Percentiles rank a stretch among this genome's conserved stretches.
Evolutionary conservation across 2,888 invertebrate genomes (phyloP).

Genomic region (Drosophila anomalata): DNA sequence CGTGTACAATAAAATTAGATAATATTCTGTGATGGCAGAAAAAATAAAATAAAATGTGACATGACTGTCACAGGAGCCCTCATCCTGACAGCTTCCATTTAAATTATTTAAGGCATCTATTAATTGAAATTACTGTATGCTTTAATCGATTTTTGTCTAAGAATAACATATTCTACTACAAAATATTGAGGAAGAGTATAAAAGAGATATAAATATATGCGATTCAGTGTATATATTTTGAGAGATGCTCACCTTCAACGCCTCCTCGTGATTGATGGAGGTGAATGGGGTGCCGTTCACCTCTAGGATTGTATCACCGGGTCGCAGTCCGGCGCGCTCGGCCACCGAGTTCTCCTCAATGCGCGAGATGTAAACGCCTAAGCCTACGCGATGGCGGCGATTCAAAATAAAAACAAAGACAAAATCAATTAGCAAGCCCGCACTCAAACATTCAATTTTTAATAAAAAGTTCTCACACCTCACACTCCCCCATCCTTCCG

Average conservation of each 20-base stretch:
- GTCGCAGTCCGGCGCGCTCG: conserved; percentile 93
- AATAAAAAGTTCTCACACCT: conserved; percentile 54
- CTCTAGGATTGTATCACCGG: conserved; percentile 97
- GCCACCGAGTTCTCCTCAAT: conserved; percentile 96
- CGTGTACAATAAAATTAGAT: conserved; percentile 72
- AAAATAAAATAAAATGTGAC: too few species aligned
- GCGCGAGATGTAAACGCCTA: conserved; percentile 95
- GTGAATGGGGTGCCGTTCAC: conserved; percentile 97
- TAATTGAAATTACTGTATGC: conserved; percentile 41
- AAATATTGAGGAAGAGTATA: conserved; percentile 33
- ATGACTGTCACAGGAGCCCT: conserved; percentile 30
- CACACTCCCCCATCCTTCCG: conserved; percentile 1
- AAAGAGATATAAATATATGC: conserved; percentile 26
- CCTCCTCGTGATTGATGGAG: conserved; percentile 96
- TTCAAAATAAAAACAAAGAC: neutral
- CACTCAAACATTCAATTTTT: conserved; percentile 56
- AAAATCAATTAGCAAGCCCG: conserved; percentile 67
- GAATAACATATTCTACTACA: conserved; percentile 58
- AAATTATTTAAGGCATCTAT: neutral
- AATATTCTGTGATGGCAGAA: conserved; percentile 36
- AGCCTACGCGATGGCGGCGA: conserved; percentile 85
- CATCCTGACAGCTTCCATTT: neutral
- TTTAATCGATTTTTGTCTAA: conserved; percentile 58
- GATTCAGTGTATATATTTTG: conserved; percentile 21
- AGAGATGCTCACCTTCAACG: conserved; percentile 89